Conservation (phyloP, 2,888 invertebrate genomes). For the Philhelius pedissequus region DNA sequence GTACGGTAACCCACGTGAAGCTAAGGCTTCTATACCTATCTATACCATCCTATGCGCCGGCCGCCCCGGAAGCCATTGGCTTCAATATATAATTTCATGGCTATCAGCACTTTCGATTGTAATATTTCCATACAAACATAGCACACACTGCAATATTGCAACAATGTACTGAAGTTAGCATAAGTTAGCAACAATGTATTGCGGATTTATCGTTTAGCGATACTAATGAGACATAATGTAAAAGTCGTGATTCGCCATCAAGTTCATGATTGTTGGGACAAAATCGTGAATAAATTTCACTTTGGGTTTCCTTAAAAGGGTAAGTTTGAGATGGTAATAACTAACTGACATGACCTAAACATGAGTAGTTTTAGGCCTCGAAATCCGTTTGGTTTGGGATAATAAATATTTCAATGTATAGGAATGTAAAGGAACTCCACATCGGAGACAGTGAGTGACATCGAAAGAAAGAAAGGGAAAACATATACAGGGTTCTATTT, state of each 20-base stretch:
- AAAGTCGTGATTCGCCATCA: background rate
- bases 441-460: too few relatives aligned
- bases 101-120: slow-evolving; percentile 31
- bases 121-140: background rate
- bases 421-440: too few relatives aligned
- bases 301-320: background rate
- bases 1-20: background rate
- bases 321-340: background rate
- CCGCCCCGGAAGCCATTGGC: background rate
- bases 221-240: background rate
- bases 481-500: too few relatives aligned
- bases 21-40: too few relatives aligned
- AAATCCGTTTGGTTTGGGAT: too few relatives aligned
- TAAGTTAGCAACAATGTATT: background rate
- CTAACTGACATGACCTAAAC: background rate
- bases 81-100: slow-evolving; percentile 9
- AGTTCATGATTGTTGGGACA: background rate
- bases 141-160: too few relatives aligned
- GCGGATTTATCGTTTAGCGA: background rate
- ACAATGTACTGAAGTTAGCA: background rate
- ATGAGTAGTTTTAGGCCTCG: too few relatives aligned
- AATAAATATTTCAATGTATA: too few relatives aligned
- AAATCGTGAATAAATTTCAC: slow-evolving; percentile 17
- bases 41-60: too few relatives aligned
- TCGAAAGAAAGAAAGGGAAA: too few relatives aligned